Base-by-base conservation (phyloP, 2,888 invertebrate genomes). In the Acrobasis consociella region DNA sequence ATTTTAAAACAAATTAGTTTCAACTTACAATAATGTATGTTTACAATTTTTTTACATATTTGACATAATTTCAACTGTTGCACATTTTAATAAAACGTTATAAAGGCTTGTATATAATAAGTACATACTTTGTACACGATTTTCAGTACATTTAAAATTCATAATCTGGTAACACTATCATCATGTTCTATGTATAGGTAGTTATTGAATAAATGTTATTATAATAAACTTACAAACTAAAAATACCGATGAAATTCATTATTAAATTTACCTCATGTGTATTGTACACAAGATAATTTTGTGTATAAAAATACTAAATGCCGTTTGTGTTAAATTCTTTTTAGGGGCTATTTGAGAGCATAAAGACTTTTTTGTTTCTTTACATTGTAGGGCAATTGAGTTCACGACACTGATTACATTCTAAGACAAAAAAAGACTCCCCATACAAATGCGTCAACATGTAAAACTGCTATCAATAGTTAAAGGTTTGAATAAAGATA, bases 1-100 rank as follows among this genome's bases (percentile, higher is more conserved):
- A 81, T 85, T 82, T 81, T 66, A 81, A 78, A 72, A 77, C 69
- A 77, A 77, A 76, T 75, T 56, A 67, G 70, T 72, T 80, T 75
- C 67, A 73, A 73, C 77, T 81, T 82, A 83, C 70, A 76, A 70
- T 70, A 70, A 63, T 59, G 16, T 13, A 63, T 55, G 68, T 72
- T 72, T 72, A 69, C 63, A 60, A 67, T 58, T 15, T 59, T 59
- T 16, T 38, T 17, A 50, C 17, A 22, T 49, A 1, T 59, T 37
- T 37, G 8, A 15, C 37, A 59, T 31, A 38, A 16, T 59, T 59
- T 49, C 9, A 15, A 38, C 0, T 53, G 9, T n/a, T 31, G 53
- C n/a, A 38, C 9, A 53, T 53, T 37, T 37, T 37, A 17, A 13
- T 17, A n/a, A 38, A 39, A 39, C 16, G 38, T 15, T 52, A 31